These are phyloP conservation scores for Neuroscelio doddi DNA, from an alignment of 2,888 invertebrate species.

Conservation along the genomic window DNA sequence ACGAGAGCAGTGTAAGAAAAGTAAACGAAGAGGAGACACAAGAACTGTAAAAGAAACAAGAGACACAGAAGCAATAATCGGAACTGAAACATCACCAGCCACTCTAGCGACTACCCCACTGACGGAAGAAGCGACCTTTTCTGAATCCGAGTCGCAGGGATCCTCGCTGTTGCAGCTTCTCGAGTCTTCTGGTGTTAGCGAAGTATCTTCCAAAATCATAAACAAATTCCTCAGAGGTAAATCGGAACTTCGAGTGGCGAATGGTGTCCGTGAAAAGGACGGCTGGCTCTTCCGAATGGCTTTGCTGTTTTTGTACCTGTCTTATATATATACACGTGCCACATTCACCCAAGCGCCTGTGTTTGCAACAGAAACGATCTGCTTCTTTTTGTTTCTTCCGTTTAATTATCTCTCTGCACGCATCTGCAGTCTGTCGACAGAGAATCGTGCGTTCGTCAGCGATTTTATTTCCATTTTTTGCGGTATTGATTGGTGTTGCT, in stretches of 20 bases:
- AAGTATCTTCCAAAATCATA: slow-evolving; percentile 67
- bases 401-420: slow-evolving; percentile 24
- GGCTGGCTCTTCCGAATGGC: slow-evolving; percentile 57
- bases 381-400: background rate
- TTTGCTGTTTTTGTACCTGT: slow-evolving; percentile 42
- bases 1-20: too few species aligned
- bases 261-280: slow-evolving; percentile 51
- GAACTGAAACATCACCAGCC: slow-evolving; percentile 47
- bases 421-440: slow-evolving; percentile 16
- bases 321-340: background rate
- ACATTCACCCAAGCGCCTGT: too few species aligned
- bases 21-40: too few species aligned
- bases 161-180: slow-evolving; percentile 53
- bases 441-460: slow-evolving; percentile 17
- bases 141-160: slow-evolving; percentile 49
- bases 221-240: slow-evolving; percentile 70
- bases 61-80: slow-evolving; percentile 46
- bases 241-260: slow-evolving; percentile 44
- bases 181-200: slow-evolving; percentile 59
- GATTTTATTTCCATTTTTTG: slow-evolving; percentile 12
- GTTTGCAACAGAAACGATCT: slow-evolving; percentile 4
- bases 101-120: slow-evolving; percentile 46
- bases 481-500: slow-evolving; percentile 25
- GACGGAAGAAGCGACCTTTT: slow-evolving; percentile 16
- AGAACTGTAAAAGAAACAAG: slow-evolving; percentile 1